phyloP scores from a whole-genome alignment of 2,797 vertebrate genomes.

The Peromyscus aztecus region DNA sequence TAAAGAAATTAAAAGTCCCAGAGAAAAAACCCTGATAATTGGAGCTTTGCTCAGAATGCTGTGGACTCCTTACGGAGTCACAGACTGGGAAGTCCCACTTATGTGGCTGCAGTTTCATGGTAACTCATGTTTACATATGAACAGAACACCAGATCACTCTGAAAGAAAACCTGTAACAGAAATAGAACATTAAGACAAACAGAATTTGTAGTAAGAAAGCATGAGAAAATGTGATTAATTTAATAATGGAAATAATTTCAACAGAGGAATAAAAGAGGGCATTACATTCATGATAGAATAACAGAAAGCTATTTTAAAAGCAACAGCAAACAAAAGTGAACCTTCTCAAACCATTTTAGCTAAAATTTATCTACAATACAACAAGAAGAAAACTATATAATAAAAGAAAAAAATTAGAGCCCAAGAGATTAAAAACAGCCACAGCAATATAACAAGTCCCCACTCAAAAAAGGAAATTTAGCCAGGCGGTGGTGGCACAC shows the following conservation, averaged over 20 bases:
- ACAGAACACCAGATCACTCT: conserved; percentile 31
- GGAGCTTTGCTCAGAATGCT: background rate
- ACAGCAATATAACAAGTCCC: background rate
- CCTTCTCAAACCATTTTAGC: conserved; percentile 25
- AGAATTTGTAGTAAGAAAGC: background rate
- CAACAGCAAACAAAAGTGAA: conserved; percentile 1
- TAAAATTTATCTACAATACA: conserved; percentile 31
- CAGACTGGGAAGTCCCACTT: background rate
- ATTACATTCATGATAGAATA: conserved; percentile 4
- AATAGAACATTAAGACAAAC: conserved; percentile 52
- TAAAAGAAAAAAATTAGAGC: background rate
- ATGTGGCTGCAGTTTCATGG: background rate
- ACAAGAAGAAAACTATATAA: conserved; percentile 45
- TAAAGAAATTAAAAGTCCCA: conserved; percentile 48
- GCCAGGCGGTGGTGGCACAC: no score
- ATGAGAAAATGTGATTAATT: background rate
- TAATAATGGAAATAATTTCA: conserved; percentile 9
- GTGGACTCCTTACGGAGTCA: background rate
- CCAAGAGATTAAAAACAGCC: background rate
- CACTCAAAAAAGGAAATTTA: background rate
- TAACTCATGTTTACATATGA: conserved; percentile 45
- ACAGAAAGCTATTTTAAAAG: conserved; percentile 18
- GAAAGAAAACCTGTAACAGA: conserved; percentile 61
- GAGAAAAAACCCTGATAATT: background rate
- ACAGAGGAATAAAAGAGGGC: background rate